Evolutionary conservation across 2,888 invertebrate species (phyloP).

Genomic region (Cryptus armator): DNA sequence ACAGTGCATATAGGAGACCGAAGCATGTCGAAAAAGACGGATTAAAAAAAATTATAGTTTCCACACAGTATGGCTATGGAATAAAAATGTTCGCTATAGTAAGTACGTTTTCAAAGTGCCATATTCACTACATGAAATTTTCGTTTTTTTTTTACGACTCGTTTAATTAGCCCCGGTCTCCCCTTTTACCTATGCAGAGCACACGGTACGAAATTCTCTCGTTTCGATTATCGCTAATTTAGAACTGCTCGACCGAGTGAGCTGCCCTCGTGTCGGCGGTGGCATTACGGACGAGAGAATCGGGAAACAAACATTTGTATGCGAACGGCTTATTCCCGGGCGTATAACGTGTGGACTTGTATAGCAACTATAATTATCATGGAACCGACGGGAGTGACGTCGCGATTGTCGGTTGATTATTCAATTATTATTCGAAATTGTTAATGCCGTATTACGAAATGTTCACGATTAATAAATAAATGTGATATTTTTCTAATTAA

Average conservation of each 20-base stretch:
- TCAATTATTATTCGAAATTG: slow-evolving; percentile 14
- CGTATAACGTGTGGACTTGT: slow-evolving; percentile 31
- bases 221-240: slow-evolving; percentile 28
- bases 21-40: too few species aligned
- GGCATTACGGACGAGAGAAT: slow-evolving; percentile 23
- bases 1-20: too few species aligned
- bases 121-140: too few species aligned
- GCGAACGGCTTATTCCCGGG: slow-evolving; percentile 28
- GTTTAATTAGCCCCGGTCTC: too few species aligned
- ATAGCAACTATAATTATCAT: not conserved
- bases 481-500: too few species aligned
- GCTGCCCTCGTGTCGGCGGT: not conserved
- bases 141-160: too few species aligned
- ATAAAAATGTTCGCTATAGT: too few species aligned
- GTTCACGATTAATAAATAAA: too few species aligned
- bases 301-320: slow-evolving; percentile 55
- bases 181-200: too few species aligned
- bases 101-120: too few species aligned
- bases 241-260: slow-evolving; percentile 36
- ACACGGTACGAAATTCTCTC: slow-evolving; percentile 23
- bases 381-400: not conserved
- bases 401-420: slow-evolving; percentile 12
- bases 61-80: too few species aligned
- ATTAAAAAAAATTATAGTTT: too few species aligned
- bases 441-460: not conserved